These are phyloP conservation scores for Trichacis sp. DNA, from an alignment of 2,888 invertebrate genomes.

Conservation along the genomic window DNA sequence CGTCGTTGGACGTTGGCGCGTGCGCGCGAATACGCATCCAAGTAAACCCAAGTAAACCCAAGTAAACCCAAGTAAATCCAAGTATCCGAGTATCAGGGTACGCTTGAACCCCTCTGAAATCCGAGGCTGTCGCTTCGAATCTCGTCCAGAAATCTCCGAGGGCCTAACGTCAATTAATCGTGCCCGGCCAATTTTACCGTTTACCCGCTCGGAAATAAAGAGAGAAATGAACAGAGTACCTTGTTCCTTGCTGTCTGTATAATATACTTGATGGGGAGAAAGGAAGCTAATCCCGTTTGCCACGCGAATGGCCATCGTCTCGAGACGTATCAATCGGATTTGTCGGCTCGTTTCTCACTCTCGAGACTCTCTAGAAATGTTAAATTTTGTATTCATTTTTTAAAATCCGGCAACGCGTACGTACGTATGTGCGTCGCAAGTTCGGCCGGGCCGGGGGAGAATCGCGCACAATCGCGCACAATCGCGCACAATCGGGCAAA, in stretches of 20 bases:
- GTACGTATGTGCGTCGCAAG: no score
- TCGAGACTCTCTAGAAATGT: conserved; percentile 7
- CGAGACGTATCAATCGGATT: conserved; percentile 58
- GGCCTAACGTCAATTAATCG: conserved; percentile 65
- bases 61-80: no score
- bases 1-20: no score
- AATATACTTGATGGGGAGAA: conserved; percentile 28
- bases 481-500: no score
- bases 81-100: conserved; percentile 11
- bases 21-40: no score
- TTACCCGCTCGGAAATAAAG: conserved; percentile 36
- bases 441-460: no score
- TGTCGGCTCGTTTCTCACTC: conserved; percentile 55
- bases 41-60: no score
- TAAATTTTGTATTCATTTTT: no score
- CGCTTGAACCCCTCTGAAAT: conserved; percentile 51
- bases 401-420: no score
- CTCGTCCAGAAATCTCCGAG: conserved; percentile 57
- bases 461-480: no score
- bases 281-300: conserved; percentile 53
- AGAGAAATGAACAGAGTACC: no score
- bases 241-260: no score
- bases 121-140: conserved; percentile 60
- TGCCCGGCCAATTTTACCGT: conserved; percentile 58
- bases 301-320: conserved; percentile 44